phyloP scores from a whole-genome alignment of 2,113 vertebrate species.

The Caracal caracal region DNA sequence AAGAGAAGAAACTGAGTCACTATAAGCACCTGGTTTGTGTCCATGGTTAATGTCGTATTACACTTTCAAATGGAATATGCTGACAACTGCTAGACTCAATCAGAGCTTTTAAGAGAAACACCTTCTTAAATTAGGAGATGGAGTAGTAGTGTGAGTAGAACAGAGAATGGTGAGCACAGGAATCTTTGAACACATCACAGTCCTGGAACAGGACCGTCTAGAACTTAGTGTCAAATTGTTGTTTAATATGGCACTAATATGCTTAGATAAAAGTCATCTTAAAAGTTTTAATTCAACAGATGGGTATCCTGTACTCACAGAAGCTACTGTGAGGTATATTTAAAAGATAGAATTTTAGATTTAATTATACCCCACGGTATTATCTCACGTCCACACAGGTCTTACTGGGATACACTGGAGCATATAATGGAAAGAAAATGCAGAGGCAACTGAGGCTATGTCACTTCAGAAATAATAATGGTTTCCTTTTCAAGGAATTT shows the following conservation, averaged over 20 bases:
- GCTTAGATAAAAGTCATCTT: not conserved
- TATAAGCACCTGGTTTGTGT: accelerated
- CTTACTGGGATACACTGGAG: too few relatives aligned
- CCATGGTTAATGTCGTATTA: not conserved
- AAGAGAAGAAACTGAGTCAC: not conserved
- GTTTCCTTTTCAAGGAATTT: not conserved
- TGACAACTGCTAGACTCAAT: not conserved
- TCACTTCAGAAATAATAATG: not conserved
- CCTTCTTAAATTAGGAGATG: not conserved
- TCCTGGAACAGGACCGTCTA: not conserved
- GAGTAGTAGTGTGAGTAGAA: not conserved
- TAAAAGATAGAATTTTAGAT: not conserved
- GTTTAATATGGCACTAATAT: not conserved
- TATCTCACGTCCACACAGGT: not conserved
- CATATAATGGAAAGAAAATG: not conserved
- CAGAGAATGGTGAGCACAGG: not conserved
- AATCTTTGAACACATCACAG: not conserved
- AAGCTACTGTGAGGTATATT: not conserved
- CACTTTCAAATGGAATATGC: not conserved
- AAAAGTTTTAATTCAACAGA: not conserved
- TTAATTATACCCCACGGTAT: not conserved
- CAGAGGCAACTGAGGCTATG: not conserved
- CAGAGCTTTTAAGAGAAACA: not conserved
- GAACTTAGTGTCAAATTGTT: not conserved
- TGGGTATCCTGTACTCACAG: not conserved